These are phyloP conservation scores for Polypterus bichir DNA, from an alignment of 2,113 vertebrate species.

Conservation along the genomic window DNA sequence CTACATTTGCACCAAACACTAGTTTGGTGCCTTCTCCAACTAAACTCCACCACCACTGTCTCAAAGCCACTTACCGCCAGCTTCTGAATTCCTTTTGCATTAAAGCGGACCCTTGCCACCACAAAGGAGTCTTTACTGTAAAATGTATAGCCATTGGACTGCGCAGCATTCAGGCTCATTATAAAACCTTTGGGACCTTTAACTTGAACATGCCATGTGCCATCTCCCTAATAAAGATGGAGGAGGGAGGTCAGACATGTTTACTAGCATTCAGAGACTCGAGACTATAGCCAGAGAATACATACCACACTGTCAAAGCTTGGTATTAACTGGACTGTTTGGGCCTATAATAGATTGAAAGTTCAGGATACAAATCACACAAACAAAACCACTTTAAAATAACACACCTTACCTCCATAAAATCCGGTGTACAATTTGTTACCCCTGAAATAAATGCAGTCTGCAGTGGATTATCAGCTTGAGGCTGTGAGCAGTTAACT, in stretches of 20 bases:
- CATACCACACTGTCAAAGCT: no score
- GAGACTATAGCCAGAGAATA: no score
- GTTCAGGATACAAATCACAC: no score
- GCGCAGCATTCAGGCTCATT: background rate
- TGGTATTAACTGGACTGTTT: no score
- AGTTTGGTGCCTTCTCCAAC: background rate
- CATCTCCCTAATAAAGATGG: background rate
- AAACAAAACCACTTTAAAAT: no score
- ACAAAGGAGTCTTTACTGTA: background rate
- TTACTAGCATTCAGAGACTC: background rate
- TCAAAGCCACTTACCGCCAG: background rate
- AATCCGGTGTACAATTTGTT: no score
- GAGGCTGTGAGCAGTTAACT: no score
- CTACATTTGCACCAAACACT: background rate
- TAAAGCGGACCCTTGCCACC: background rate
- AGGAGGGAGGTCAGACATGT: background rate
- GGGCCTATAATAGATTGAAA: no score
- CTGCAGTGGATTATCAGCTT: no score
- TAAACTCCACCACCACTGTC: background rate
- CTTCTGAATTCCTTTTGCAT: background rate
- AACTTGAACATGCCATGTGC: background rate
- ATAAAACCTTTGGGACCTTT: background rate
- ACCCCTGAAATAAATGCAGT: no score
- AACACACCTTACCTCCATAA: no score
- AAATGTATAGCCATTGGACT: background rate